Evolutionary conservation across 2,797 vertebrate genomes (phyloP).

Genomic region (Coregonus sp.): DNA sequence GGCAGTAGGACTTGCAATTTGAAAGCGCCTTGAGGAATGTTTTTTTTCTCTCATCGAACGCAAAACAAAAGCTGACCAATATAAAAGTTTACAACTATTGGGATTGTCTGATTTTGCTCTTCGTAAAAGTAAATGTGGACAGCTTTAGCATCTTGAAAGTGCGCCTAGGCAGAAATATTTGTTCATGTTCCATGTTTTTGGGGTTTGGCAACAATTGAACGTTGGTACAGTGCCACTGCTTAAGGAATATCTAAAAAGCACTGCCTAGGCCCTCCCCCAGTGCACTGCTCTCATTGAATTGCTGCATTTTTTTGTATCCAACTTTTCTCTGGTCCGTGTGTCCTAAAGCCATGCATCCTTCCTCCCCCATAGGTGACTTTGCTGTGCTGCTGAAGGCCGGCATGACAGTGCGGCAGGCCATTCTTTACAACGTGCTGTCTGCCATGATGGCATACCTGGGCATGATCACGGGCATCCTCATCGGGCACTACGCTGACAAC

Average conservation of each 20-base stretch:
- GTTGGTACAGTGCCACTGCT: neutral
- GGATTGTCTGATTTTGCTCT: neutral
- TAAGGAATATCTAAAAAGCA: neutral
- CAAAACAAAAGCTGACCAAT: neutral
- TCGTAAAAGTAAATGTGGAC: neutral
- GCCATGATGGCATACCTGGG: constrained; percentile 93
- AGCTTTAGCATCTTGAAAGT: too few species aligned
- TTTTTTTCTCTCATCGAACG: neutral
- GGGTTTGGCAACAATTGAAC: neutral
- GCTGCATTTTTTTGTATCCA: neutral
- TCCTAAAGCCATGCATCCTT: neutral
- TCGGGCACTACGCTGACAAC: constrained; percentile 94
- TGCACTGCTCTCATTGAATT: neutral
- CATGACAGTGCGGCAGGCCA: constrained; percentile 95
- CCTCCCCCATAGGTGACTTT: constrained; percentile 85
- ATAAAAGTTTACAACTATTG: neutral
- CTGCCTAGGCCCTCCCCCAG: neutral
- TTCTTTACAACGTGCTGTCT: constrained; percentile 91
- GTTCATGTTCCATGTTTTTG: neutral
- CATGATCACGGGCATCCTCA: constrained; percentile 89
- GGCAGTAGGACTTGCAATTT: neutral
- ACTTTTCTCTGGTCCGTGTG: neutral
- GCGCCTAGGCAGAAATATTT: neutral
- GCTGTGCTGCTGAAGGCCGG: constrained; percentile 94
- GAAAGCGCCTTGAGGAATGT: neutral